Evolutionary conservation across 2,797 vertebrate genomes (phyloP).

Genomic region (Pseudochirops corinnae): DNA sequence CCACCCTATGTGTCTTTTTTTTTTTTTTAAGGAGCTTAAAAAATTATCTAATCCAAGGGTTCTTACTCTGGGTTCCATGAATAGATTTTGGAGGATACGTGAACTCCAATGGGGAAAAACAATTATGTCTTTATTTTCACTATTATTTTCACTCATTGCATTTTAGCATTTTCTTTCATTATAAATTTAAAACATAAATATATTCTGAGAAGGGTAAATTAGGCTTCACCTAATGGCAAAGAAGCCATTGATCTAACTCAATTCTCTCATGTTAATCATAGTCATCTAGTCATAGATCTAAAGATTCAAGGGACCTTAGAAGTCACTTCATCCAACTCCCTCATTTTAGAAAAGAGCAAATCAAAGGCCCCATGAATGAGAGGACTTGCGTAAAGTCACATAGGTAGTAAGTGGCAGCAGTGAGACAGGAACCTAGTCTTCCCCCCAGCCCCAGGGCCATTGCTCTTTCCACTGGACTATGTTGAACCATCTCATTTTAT

Average conservation of each 20-base stretch:
- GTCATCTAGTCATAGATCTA: background rate
- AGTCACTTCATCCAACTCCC: background rate
- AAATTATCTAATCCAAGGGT: background rate
- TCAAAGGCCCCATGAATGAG: background rate
- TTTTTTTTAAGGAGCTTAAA: background rate
- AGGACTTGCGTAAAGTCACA: background rate
- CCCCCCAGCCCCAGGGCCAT: background rate
- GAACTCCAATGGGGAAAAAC: background rate
- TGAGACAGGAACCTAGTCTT: background rate
- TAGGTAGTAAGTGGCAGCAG: background rate
- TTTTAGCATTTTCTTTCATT: background rate
- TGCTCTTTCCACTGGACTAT: background rate
- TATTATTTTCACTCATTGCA: background rate
- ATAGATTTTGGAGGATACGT: background rate
- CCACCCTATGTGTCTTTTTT: too few relatives aligned
- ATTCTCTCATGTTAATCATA: background rate
- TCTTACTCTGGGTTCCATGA: background rate
- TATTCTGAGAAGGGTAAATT: background rate
- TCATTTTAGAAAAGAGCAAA: background rate
- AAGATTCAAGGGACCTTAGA: background rate
- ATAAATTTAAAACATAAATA: background rate
- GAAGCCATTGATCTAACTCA: background rate
- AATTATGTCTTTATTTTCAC: background rate
- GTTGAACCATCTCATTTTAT: background rate
- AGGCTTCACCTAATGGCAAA: background rate